These are phyloP conservation scores for Tinamus guttatus DNA, from an alignment of 2,113 vertebrate genomes.

Conservation along the genomic window DNA sequence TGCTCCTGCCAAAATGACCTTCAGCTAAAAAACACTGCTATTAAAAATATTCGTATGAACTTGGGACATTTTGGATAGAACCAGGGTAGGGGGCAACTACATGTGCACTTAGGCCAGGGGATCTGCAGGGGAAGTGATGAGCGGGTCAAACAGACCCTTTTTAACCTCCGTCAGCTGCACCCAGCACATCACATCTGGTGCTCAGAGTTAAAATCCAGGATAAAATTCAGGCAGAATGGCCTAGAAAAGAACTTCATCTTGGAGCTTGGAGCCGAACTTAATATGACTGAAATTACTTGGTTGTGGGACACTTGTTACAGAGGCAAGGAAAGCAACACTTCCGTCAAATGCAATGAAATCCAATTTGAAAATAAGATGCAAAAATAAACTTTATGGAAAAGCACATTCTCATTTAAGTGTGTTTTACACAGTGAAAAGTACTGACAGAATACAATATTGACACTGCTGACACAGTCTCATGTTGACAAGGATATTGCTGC, in stretches of 20 bases:
- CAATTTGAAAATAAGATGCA: neutral
- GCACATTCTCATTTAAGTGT: neutral
- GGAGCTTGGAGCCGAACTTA: neutral
- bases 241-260: neutral
- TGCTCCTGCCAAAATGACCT: neutral
- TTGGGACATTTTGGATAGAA: neutral
- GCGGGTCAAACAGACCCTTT: neutral
- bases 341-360: neutral
- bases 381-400: neutral
- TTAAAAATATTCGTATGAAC: fast-evolving
- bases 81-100: neutral
- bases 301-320: fast-evolving
- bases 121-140: neutral
- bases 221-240: neutral
- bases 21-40: neutral
- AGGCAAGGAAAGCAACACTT: neutral
- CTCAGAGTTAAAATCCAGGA: neutral
- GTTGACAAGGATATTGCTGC: neutral
- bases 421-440: neutral
- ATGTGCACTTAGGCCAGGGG: fast-evolving
- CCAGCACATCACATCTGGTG: neutral
- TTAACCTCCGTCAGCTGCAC: neutral
- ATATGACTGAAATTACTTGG: neutral
- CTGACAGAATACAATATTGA: neutral
- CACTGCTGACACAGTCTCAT: neutral